phyloP scores from a whole-genome alignment of 2,888 invertebrate genomes.

The Druceiella hillmani region DNA sequence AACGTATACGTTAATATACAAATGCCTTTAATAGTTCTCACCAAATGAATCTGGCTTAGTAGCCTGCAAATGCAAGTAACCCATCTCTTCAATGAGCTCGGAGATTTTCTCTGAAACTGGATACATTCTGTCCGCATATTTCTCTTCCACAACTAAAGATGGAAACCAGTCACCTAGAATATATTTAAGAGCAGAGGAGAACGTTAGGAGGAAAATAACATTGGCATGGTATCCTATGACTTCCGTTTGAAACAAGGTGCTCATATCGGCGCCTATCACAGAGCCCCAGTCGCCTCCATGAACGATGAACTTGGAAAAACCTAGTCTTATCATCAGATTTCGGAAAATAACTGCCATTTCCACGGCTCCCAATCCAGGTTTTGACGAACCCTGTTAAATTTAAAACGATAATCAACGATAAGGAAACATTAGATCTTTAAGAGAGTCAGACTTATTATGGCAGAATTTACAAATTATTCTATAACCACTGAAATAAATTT shows the following conservation, averaged over 20 bases:
- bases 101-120: slow-evolving; percentile 33
- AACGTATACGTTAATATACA: too few species aligned
- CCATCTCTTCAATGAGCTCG: slow-evolving; percentile 39
- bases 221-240: slow-evolving; percentile 43
- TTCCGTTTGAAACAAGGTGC: slow-evolving; percentile 57
- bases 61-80: slow-evolving; percentile 72
- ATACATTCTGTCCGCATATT: slow-evolving; percentile 45
- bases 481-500: too few species aligned
- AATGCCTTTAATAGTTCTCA: too few species aligned
- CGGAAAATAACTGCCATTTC: slow-evolving; percentile 54
- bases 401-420: too few species aligned
- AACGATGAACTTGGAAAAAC: slow-evolving; percentile 56
- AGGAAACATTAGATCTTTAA: too few species aligned
- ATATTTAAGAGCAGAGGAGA: slow-evolving; percentile 26
- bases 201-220: slow-evolving; percentile 26
- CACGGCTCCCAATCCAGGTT: slow-evolving; percentile 43
- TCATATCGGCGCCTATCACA: slow-evolving; percentile 55
- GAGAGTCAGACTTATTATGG: too few species aligned
- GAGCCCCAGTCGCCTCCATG: slow-evolving; percentile 86
- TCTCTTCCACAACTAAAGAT: slow-evolving; percentile 43
- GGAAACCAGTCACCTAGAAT: slow-evolving; percentile 46
- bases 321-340: slow-evolving; percentile 64
- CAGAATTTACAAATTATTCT: too few species aligned
- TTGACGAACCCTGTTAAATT: slow-evolving; percentile 43
- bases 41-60: slow-evolving; percentile 88